These are phyloP conservation scores for Aphaenogaster floridana DNA, from an alignment of 1,140 invertebrate genomes.

Conservation along the genomic window DNA sequence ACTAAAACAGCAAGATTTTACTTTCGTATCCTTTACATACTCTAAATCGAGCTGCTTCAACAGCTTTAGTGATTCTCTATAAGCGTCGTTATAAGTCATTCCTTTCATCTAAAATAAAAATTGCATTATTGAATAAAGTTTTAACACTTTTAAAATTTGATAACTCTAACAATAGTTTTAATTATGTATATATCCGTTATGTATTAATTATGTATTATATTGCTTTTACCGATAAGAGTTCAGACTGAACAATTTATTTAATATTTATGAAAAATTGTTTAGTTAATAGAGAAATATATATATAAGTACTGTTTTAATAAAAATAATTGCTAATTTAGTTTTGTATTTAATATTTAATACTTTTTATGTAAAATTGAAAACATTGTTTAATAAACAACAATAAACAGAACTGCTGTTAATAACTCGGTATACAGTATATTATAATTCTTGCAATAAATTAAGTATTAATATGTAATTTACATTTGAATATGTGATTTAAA, in stretches of 20 bases:
- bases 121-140: not conserved
- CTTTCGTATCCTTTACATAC: conserved; percentile 50
- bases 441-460: not conserved
- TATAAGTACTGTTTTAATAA: not conserved
- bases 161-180: not conserved
- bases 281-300: not conserved
- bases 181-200: not conserved
- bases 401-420: not conserved
- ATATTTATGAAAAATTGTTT: not conserved
- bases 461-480: not conserved
- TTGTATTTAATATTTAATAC: not conserved
- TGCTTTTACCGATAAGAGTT: not conserved
- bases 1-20: conserved; percentile 59
- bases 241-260: not conserved
- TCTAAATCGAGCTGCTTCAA: conserved; percentile 67
- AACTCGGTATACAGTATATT: not conserved
- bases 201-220: not conserved
- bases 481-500: not conserved
- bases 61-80: conserved; percentile 45
- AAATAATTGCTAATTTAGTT: not conserved
- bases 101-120: conserved; percentile 71
- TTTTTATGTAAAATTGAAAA: not conserved
- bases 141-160: not conserved
- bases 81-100: conserved; percentile 62
- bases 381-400: not conserved